Base-by-base conservation (phyloP, 2,113 vertebrate species). In the Serinus canaria region DNA sequence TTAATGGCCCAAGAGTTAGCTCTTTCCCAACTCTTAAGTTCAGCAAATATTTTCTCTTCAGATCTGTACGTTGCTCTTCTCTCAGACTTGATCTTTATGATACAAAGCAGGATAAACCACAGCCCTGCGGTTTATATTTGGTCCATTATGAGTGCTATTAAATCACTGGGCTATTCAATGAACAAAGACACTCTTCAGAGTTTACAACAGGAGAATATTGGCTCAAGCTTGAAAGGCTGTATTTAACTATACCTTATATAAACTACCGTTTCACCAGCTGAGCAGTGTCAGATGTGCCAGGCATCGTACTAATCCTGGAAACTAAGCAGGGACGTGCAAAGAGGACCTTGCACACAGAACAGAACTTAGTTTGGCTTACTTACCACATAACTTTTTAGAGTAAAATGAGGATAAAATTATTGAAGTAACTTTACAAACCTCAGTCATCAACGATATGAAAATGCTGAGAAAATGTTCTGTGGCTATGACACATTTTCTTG, bases 31-130 rank as follows among this genome's bases (percentile, higher is more conserved):
- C 35, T 86, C 60, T 60, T 67, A 10, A 72, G 60, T 50, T 96
- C 76, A 81, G 85, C 76, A 93, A 86, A 50, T 90, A 90, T 64
- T 92, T 92, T 82, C 82, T 13, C 18, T 72, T 90, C 72, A 86
- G 83, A 83, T 50, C 68, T 83, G 56, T 23, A 43, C 7, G 1
- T 5, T 92, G 70, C 79, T 50, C 33, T 81, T 90, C 67, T 63
- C 73, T 78, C 68, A 92, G 80, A 22, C 73, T 86, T 93, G 86
- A 97, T 96, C 94, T 83, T n/a, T 59, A 49, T 93, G 94, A 96
- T 39, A 89, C 25, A 94, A 95, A 96, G 66, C 96, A 96, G 93
- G 62, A 89, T 78, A 89, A 94, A 92, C 64, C 49, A 84, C 80
- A 84, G 39, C 8, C 69, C 30, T 30, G 44, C 64, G 41, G 41